Evolutionary conservation across 2,888 invertebrate genomes (phyloP).

Genomic region (Caenorhabditis sp.): DNA sequence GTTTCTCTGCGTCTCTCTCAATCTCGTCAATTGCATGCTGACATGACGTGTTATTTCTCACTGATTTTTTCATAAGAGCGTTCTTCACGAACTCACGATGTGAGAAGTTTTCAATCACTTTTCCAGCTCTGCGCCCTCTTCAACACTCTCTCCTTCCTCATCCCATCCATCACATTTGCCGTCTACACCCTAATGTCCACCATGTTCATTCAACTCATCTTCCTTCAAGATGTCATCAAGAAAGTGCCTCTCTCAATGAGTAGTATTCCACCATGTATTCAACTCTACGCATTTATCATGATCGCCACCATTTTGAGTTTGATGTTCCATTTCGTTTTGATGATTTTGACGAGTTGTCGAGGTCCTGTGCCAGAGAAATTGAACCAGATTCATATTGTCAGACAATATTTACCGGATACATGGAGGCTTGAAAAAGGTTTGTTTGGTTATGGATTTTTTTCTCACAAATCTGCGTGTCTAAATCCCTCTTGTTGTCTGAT

Average conservation of each 20-base stretch:
- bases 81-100: not conserved
- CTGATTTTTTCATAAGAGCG: too few relatives aligned
- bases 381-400: not conserved
- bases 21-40: too few relatives aligned
- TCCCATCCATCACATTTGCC: slow-evolving; percentile 7
- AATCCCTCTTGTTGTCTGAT: too few relatives aligned
- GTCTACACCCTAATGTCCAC: slow-evolving; percentile 20
- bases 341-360: slow-evolving; percentile 1
- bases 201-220: slow-evolving; percentile 56
- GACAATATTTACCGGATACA: not conserved
- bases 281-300: slow-evolving; percentile 15
- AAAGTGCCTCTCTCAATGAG: slow-evolving; percentile 49
- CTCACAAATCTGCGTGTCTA: too few relatives aligned
- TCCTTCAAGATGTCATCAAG: slow-evolving; percentile 53
- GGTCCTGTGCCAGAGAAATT: not conserved
- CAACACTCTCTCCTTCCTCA: slow-evolving; percentile 8
- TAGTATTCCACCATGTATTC: slow-evolving; percentile 29
- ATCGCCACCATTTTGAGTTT: slow-evolving; percentile 9
- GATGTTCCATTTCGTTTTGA: slow-evolving; percentile 9
- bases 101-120: not conserved
- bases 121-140: slow-evolving; percentile 9
- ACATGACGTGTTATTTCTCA: too few relatives aligned
- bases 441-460: too few relatives aligned
- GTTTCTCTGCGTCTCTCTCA: too few relatives aligned
- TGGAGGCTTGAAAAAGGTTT: not conserved